A percentile compares a stretch with the other conserved stretches of the same genome.
phyloP scores from a whole-genome alignment of 1,140 invertebrate species.

The Pollicipes pollicipes region DNA sequence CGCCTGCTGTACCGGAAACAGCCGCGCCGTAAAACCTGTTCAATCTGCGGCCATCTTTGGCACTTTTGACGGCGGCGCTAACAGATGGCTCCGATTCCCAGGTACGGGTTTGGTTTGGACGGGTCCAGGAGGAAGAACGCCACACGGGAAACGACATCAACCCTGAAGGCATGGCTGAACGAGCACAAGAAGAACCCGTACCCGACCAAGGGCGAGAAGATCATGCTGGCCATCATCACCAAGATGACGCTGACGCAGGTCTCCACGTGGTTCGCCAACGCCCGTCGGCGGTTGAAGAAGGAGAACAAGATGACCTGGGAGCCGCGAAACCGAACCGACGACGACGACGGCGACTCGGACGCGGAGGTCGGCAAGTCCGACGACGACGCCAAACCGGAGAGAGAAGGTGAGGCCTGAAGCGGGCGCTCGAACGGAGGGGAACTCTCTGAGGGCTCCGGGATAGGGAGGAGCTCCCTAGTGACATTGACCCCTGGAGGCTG shows the following conservation, averaged over 20 bases:
- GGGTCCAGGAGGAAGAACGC: constrained; percentile 21
- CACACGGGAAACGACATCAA: constrained; percentile 22
- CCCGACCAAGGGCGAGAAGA: constrained; percentile 25
- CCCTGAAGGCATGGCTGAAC: constrained; percentile 25
- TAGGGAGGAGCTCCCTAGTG: too few species aligned
- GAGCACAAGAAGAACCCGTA: constrained; percentile 26
- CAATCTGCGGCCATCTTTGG: too few species aligned
- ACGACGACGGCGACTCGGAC: constrained; percentile 35
- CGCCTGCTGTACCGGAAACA: too few species aligned
- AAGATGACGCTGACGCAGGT: constrained; percentile 26
- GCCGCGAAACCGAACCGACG: constrained; percentile 33
- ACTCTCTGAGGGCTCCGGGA: too few species aligned
- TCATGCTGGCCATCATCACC: constrained; percentile 25
- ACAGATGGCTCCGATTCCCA: too few species aligned
- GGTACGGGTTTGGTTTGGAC: constrained; percentile 19
- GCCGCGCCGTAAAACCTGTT: too few species aligned
- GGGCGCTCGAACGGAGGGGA: too few species aligned
- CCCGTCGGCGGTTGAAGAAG: constrained; percentile 42
- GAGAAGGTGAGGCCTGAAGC: constrained; percentile 12
- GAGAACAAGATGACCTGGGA: constrained; percentile 52
- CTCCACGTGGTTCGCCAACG: constrained; percentile 32
- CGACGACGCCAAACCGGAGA: constrained; percentile 6
- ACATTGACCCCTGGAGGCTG: too few species aligned
- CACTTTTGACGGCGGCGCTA: too few species aligned
- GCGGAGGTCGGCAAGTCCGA: constrained; percentile 13